These are phyloP conservation scores for Myotis davidii DNA, from an alignment of 2,113 vertebrate species.

Conservation along the genomic window DNA sequence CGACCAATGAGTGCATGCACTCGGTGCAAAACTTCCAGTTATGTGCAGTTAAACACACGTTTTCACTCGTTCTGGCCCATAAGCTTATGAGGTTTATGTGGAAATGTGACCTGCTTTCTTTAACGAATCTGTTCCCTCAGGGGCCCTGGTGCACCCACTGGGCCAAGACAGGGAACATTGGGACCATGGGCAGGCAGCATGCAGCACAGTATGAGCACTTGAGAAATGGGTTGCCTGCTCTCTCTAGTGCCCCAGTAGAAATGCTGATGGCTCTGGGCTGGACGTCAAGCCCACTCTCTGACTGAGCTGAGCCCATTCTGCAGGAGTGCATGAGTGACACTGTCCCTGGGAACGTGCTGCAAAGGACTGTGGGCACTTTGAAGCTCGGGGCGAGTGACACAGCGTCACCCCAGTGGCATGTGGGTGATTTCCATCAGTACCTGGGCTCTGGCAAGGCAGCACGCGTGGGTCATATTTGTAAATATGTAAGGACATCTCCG, in stretches of 20 bases:
- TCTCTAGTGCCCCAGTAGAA: fast-evolving
- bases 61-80: fast-evolving
- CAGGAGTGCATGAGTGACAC: fast-evolving
- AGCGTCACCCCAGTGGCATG: fast-evolving
- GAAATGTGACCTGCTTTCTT: not conserved
- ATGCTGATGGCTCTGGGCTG: fast-evolving
- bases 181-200: fast-evolving
- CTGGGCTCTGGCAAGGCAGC: fast-evolving
- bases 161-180: fast-evolving
- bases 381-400: fast-evolving
- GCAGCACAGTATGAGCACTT: fast-evolving
- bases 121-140: fast-evolving
- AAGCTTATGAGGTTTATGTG: not conserved
- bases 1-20: fast-evolving
- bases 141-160: fast-evolving
- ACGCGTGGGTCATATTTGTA: fast-evolving
- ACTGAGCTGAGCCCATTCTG: fast-evolving
- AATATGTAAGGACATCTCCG: not conserved
- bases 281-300: fast-evolving
- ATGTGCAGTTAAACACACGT: fast-evolving
- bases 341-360: fast-evolving
- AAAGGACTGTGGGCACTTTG: fast-evolving
- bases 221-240: fast-evolving
- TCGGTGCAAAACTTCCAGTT: fast-evolving
- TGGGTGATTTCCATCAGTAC: fast-evolving